Conservation (phyloP, 2,888 invertebrate species). For the Pandemis heparana region DNA sequence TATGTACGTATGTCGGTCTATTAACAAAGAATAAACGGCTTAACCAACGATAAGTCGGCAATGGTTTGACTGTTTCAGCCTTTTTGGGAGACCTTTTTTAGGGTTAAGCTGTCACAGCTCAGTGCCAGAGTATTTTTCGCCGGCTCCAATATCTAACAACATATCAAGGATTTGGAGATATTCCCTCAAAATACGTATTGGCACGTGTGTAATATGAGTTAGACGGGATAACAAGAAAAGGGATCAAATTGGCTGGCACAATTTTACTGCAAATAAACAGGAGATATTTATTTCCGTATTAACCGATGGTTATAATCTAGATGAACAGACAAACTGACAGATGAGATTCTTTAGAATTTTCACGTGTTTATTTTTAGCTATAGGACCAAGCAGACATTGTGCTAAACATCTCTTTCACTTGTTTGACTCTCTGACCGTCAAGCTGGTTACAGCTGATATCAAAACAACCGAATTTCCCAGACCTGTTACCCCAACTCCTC, state of each 20-base stretch:
- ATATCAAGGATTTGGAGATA: background rate
- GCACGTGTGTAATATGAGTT: background rate
- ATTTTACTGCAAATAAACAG: background rate
- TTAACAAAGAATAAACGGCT: no score
- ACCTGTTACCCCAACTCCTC: background rate
- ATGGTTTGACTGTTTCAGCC: no score
- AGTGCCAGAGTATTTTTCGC: background rate
- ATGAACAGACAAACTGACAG: background rate
- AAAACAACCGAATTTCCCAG: background rate
- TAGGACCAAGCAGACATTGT: no score
- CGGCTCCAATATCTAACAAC: background rate
- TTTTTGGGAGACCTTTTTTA: no score
- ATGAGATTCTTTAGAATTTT: no score
- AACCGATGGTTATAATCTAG: background rate
- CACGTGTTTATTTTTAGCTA: no score
- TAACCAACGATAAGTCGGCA: no score
- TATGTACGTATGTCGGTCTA: no score
- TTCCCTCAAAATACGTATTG: background rate
- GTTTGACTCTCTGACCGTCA: no score
- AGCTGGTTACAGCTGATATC: no score
- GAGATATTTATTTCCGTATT: background rate
- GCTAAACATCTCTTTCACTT: no score
- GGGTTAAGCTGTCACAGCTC: background rate
- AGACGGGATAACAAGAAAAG: conserved; percentile 2
- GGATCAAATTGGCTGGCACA: conserved; percentile 1